Conservation (phyloP, 1,140 invertebrate species). For the Atta colombica region DNA sequence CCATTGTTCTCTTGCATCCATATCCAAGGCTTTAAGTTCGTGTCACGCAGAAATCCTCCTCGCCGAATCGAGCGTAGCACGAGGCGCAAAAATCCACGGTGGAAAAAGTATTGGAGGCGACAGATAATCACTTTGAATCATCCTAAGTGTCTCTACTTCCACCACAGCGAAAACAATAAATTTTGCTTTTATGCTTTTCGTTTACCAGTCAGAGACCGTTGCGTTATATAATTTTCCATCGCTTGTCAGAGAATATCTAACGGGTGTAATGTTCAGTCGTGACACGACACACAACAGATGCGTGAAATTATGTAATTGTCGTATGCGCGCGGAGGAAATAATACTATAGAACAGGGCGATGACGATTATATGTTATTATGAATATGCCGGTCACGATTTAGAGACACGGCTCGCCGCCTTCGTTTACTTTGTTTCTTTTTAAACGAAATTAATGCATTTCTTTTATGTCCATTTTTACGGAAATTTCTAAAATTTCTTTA, state of each 20-base stretch:
- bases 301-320: conserved; percentile 51
- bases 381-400: background rate
- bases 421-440: conserved; percentile 12
- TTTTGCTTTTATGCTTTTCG: background rate
- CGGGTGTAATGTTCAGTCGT: background rate
- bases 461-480: too few relatives aligned
- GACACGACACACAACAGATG: background rate
- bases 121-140: conserved; percentile 8
- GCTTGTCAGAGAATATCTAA: too few relatives aligned
- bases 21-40: conserved; percentile 56
- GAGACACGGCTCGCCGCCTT: background rate
- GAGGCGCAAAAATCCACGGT: background rate
- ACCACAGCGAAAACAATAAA: background rate
- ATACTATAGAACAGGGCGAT: background rate
- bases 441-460: conserved; percentile 41
- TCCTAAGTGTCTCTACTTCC: background rate
- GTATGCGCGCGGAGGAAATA: conserved; percentile 1
- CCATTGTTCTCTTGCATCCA: conserved; percentile 38
- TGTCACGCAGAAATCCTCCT: conserved; percentile 57
- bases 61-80: background rate
- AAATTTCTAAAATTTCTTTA: too few relatives aligned
- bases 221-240: background rate
- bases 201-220: background rate
- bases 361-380: conserved; percentile 18
- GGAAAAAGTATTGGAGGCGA: conserved; percentile 9